Conservation (phyloP, 64 coral and sea anemone genomes). For the Actinia tenebrosa region DNA sequence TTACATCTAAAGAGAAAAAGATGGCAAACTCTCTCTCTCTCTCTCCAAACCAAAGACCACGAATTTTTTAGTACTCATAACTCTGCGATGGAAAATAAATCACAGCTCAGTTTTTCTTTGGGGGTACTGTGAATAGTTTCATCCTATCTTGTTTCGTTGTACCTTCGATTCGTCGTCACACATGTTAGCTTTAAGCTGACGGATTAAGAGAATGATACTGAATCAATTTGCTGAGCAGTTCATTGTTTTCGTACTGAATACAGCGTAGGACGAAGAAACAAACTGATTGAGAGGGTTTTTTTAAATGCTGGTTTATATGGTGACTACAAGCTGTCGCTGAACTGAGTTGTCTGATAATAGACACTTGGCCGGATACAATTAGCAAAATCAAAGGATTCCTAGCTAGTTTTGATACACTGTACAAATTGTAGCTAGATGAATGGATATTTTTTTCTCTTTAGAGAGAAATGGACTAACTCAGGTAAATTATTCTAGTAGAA, state of each 20-base stretch:
- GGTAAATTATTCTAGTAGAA: neutral
- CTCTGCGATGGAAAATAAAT: too few species aligned
- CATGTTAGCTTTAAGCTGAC: neutral
- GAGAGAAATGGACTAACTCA: neutral
- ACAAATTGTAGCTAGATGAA: neutral
- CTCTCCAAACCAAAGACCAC: neutral
- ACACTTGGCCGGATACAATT: constrained; percentile 10
- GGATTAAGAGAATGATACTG: neutral
- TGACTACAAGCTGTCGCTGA: neutral
- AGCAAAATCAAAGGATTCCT: neutral
- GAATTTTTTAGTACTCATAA: neutral
- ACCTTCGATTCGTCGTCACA: neutral
- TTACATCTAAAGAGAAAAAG: neutral
- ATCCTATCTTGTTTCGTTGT: neutral
- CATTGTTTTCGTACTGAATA: neutral
- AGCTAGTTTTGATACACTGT: neutral
- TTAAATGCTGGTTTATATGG: constrained; percentile 1
- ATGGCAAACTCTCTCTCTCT: neutral
- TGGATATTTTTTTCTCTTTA: neutral
- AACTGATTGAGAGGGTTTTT: neutral
- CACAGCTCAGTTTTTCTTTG: too few species aligned
- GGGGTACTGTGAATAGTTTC: neutral
- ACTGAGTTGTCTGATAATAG: neutral
- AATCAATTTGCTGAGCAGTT: neutral
- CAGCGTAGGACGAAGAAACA: neutral